These are phyloP conservation scores for Macrosiphum euphorbiae DNA, from an alignment of 2,888 invertebrate species.

Conservation along the genomic window DNA sequence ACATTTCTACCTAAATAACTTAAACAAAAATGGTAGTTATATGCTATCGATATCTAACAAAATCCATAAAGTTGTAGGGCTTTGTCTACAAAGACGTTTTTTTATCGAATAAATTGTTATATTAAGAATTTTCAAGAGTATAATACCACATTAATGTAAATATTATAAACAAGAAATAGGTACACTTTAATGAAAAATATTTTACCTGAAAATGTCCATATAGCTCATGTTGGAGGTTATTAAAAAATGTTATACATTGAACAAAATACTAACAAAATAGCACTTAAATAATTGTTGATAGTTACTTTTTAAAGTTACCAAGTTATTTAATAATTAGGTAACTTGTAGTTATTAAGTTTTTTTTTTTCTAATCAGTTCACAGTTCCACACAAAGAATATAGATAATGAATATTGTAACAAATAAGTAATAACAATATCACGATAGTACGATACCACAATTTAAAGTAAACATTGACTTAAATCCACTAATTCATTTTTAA, in stretches of 20 bases:
- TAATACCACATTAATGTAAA: neutral
- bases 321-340: neutral
- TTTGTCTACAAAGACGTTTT: neutral
- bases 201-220: slow-evolving; percentile 7
- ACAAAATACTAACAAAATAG: neutral
- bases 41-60: neutral
- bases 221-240: neutral
- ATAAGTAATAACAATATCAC: neutral
- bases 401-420: neutral
- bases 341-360: neutral
- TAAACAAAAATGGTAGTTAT: neutral
- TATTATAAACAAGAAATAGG: neutral
- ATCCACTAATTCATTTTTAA: no score
- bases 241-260: neutral
- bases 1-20: neutral
- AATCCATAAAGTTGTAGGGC: neutral
- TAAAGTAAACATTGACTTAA: neutral
- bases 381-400: neutral
- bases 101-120: neutral
- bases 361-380: neutral
- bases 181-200: neutral
- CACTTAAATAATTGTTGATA: neutral
- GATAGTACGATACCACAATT: neutral
- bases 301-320: neutral
- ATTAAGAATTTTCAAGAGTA: neutral